Evolutionary conservation across 2,888 invertebrate genomes (phyloP).

Genomic region (Catocala fraxini): DNA sequence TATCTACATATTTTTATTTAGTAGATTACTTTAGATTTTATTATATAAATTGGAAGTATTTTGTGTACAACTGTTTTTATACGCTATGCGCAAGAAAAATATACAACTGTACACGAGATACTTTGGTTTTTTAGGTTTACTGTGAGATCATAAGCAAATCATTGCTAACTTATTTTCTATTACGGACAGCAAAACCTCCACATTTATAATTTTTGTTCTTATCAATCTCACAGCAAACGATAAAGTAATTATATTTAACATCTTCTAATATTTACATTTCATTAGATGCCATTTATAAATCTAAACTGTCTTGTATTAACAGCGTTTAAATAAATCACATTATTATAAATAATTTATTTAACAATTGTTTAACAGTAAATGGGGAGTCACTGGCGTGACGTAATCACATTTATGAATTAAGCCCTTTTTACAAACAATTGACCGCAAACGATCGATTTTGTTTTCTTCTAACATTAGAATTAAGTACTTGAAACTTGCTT

Average conservation of each 20-base stretch:
- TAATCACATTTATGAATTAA: slow-evolving; percentile 41
- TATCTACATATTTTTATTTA: slow-evolving; percentile 44
- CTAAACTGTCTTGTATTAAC: slow-evolving; percentile 50
- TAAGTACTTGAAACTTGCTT: slow-evolving; percentile 18
- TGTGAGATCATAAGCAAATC: slow-evolving; percentile 38
- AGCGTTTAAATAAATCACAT: slow-evolving; percentile 50
- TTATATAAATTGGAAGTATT: slow-evolving; percentile 26
- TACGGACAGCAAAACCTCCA: slow-evolving; percentile 20
- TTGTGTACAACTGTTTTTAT: slow-evolving; percentile 29
- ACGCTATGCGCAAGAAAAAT: slow-evolving; percentile 37
- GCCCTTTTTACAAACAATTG: slow-evolving; percentile 43
- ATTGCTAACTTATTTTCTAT: slow-evolving; percentile 23
- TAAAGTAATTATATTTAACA: slow-evolving; percentile 23
- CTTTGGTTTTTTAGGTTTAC: slow-evolving; percentile 30
- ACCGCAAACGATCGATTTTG: slow-evolving; percentile 25
- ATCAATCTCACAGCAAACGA: slow-evolving; percentile 61
- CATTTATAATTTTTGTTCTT: slow-evolving; percentile 11
- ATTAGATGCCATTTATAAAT: slow-evolving; percentile 43
- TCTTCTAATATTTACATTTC: slow-evolving; percentile 48
- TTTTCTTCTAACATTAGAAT: slow-evolving; percentile 11
- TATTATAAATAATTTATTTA: slow-evolving; percentile 44
- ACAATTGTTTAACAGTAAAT: slow-evolving; percentile 47
- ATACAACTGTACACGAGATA: slow-evolving; percentile 25
- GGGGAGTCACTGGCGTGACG: slow-evolving; percentile 41
- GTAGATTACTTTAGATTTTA: slow-evolving; percentile 31